These are phyloP conservation scores for Acleris literana DNA, from an alignment of 2,888 invertebrate genomes.

Conservation along the genomic window DNA sequence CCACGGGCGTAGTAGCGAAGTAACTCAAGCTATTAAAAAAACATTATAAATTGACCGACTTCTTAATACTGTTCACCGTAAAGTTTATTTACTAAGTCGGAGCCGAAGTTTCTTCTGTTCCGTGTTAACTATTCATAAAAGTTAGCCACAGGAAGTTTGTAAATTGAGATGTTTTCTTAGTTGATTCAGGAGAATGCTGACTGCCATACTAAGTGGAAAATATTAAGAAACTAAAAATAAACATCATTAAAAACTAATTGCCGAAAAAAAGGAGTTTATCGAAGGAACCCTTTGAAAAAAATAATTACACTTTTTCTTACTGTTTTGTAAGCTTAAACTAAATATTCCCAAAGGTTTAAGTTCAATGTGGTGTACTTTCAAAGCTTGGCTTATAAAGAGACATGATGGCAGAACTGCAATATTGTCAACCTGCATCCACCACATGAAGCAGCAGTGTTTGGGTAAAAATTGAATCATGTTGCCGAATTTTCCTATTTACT, in stretches of 20 bases:
- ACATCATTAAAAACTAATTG: background rate
- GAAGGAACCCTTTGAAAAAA: too few relatives aligned
- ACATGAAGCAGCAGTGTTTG: too few relatives aligned
- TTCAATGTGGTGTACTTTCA: too few relatives aligned
- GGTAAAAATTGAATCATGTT: too few relatives aligned
- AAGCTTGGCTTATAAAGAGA: too few relatives aligned
- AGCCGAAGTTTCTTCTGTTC: conserved; percentile 15
- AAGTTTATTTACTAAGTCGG: conserved; percentile 14
- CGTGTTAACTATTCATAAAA: conserved; percentile 24
- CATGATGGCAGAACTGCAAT: too few relatives aligned
- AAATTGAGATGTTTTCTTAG: conserved; percentile 16
- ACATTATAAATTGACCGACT: conserved; percentile 22
- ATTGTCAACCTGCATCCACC: too few relatives aligned
- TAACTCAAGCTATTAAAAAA: conserved; percentile 14
- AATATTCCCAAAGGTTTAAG: too few relatives aligned
- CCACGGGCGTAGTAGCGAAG: background rate
- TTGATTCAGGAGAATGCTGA: background rate
- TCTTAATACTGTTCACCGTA: conserved; percentile 13
- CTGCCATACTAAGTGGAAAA: background rate
- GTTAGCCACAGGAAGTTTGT: conserved; percentile 10
- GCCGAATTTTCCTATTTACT: too few relatives aligned
- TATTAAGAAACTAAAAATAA: background rate
- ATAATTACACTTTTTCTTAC: too few relatives aligned
- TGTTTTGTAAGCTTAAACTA: too few relatives aligned
- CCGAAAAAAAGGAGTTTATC: background rate